phyloP scores from a whole-genome alignment of 2,113 vertebrate species.

The Caretta caretta region DNA sequence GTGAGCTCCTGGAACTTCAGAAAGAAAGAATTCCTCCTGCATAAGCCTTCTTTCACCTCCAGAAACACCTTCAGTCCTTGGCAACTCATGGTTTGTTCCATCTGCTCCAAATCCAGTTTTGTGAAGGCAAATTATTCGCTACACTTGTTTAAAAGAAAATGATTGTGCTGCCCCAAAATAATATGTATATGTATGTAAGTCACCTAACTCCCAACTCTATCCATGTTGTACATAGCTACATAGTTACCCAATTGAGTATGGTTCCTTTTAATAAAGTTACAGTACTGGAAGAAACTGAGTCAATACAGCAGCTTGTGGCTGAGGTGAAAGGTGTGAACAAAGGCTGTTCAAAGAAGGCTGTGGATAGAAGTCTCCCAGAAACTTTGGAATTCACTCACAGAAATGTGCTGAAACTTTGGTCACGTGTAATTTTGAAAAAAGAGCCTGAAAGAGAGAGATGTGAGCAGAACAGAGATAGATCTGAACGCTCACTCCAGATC shows the following conservation, averaged over 20 bases:
- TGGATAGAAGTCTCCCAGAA: neutral
- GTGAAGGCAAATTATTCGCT: neutral
- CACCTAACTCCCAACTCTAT: neutral
- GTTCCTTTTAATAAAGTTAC: neutral
- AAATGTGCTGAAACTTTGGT: neutral
- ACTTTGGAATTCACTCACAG: neutral
- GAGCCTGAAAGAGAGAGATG: neutral
- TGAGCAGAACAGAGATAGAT: neutral
- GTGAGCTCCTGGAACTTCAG: neutral
- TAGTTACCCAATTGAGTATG: neutral
- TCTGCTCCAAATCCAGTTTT: neutral
- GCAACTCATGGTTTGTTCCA: rapidly evolving
- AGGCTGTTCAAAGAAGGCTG: neutral
- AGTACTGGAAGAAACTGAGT: neutral
- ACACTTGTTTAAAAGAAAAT: neutral
- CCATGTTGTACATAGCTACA: neutral
- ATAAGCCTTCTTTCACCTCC: neutral
- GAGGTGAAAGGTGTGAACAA: neutral
- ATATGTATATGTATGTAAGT: neutral
- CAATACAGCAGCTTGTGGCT: neutral
- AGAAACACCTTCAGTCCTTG: neutral
- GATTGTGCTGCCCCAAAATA: neutral
- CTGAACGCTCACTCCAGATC: neutral
- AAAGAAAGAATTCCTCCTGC: neutral
- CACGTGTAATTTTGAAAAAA: neutral